Evolutionary conservation across 2,797 vertebrate genomes (phyloP).

Genomic region (Coendou prehensilis): DNA sequence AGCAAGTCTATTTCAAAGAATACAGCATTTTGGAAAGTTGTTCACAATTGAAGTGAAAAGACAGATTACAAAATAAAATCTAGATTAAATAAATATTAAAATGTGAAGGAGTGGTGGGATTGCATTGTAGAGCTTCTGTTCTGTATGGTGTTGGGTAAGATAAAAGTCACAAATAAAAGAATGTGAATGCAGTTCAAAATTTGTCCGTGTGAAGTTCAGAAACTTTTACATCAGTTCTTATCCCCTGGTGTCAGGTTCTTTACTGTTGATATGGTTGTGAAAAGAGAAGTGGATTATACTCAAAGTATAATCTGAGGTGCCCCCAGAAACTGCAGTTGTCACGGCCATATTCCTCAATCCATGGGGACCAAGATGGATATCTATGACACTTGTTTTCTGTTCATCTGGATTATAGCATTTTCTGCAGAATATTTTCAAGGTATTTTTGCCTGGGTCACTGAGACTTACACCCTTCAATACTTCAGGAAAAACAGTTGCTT

Average conservation of each 20-base stretch:
- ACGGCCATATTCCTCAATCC: not conserved
- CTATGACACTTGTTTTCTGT: not conserved
- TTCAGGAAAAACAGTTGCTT: slow-evolving; percentile 25
- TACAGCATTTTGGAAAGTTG: not conserved
- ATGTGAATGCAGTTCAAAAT: slow-evolving; percentile 40
- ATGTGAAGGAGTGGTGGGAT: not conserved
- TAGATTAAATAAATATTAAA: slow-evolving; percentile 33
- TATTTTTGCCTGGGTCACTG: not conserved
- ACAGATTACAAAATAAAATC: slow-evolving; percentile 20
- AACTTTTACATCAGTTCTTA: not conserved
- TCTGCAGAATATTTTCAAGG: slow-evolving; percentile 25
- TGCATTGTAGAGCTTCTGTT: not conserved
- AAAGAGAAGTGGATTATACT: not conserved
- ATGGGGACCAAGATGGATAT: not conserved
- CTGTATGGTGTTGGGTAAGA: not conserved
- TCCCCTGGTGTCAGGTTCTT: not conserved
- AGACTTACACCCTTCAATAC: not conserved
- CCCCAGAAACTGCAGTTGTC: not conserved
- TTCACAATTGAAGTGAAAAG: slow-evolving; percentile 2
- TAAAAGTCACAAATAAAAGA: not conserved
- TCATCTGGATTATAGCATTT: not conserved
- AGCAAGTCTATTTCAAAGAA: not conserved
- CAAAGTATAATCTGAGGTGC: not conserved
- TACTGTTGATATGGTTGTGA: not conserved
- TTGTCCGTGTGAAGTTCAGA: slow-evolving; percentile 50